Base-by-base conservation (phyloP, 2,888 invertebrate species). In the Steromphala cineraria region DNA sequence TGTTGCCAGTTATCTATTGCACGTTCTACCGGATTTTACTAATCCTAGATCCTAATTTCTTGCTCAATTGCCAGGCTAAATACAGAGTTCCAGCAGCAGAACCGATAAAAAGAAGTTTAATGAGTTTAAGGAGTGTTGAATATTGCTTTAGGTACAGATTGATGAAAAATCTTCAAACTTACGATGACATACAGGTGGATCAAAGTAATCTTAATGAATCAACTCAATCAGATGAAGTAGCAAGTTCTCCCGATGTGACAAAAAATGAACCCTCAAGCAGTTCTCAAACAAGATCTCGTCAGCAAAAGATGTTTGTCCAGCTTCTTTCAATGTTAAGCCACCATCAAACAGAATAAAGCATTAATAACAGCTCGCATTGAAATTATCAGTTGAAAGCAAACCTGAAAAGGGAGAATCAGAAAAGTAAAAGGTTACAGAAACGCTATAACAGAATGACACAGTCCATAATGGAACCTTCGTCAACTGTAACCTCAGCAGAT, bases 351-450 rank as follows among this genome's bases (percentile, higher is more conserved):
- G 36, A 36, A 36, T 24, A 79, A 40, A 55, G 74, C 79, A 28
- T 46, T 79, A 56, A 15, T 56, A 8, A 75, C 21, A 52, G 75
- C 75, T 19, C 17, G 53, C 13, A 36, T 17, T 62, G 5, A 75
- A 75, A 80, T 74, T 67, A 40, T 40, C 19, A 75, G 53, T 19
- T 75, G 24, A 56, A 75, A 24, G 31, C 24, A 31, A 56, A 80
- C 21, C 10, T 80, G 8, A 19, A 52, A 62, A 53, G n/a, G 17
- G 56, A 56, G 53, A 17, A 28, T n/a, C 46, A 52, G 52, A 21
- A 36, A 55, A 40, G 1, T n/a, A 78, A 28, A 40, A 46, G 21
- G 56, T 21, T 24, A 19, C 8, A 13, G 28, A 79, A 40, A 21
- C 46, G 28, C 36, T 79, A 5, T 40, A 40, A 55, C 75, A 71